A percentile compares a stretch with the other conserved stretches of the same genome.
Evolutionary conservation across 2,888 invertebrate genomes (phyloP).

Genomic region (Andrena bucephala): DNA sequence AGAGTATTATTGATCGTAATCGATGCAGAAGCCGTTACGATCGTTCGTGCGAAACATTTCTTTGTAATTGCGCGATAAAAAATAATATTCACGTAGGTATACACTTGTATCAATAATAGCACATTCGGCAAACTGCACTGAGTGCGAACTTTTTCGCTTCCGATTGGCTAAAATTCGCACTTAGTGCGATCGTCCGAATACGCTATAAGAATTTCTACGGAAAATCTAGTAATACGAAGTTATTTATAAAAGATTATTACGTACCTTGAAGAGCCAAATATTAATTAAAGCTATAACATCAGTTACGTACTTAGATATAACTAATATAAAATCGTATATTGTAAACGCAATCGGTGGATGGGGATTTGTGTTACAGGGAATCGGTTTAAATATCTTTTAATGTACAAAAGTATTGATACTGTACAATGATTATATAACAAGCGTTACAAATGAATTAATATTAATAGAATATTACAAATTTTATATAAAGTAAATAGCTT

Average conservation of each 20-base stretch:
- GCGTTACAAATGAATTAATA: conserved; percentile 36
- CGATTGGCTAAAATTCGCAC: too few species aligned
- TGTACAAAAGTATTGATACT: conserved; percentile 54
- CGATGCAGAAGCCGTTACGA: too few species aligned
- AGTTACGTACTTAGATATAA: neutral
- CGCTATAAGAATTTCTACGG: too few species aligned
- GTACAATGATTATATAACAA: conserved; percentile 48
- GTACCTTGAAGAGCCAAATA: neutral
- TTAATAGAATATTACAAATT: conserved; percentile 39
- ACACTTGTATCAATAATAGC: too few species aligned
- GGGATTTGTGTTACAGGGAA: conserved; percentile 11
- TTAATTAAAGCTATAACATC: neutral
- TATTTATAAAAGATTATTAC: neutral
- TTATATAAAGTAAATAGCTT: conserved; percentile 32
- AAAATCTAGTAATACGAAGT: too few species aligned
- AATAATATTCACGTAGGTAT: too few species aligned
- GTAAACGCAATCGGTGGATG: neutral
- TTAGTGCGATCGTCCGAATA: too few species aligned
- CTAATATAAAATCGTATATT: neutral
- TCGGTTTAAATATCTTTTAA: conserved; percentile 41
- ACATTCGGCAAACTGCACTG: too few species aligned
- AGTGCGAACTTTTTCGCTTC: too few species aligned
- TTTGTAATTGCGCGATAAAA: too few species aligned
- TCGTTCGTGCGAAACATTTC: too few species aligned
- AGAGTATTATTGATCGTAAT: too few species aligned